Conservation (phyloP, 2,888 invertebrate species). For the Tenodera sinensis region DNA sequence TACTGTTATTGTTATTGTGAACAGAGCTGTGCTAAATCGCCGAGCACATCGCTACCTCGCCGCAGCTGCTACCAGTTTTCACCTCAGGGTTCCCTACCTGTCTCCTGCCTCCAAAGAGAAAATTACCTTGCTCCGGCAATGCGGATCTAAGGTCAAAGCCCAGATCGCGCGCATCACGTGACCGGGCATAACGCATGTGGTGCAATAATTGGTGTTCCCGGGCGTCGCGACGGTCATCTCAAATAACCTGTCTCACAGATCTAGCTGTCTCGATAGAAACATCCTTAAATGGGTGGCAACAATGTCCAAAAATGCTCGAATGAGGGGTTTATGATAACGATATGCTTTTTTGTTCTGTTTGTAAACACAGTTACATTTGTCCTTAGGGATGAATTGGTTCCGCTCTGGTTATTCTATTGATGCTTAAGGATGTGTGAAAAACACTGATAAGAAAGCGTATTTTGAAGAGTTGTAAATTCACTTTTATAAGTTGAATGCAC, state of each 20-base stretch:
- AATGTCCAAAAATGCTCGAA: background rate
- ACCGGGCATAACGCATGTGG: background rate
- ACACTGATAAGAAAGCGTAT: too few species aligned
- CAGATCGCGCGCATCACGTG: background rate
- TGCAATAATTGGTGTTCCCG: background rate
- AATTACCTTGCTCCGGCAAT: background rate
- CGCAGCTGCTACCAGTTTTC: background rate
- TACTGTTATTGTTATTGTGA: background rate
- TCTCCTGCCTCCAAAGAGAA: background rate
- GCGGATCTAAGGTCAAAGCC: background rate
- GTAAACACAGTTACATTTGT: too few species aligned
- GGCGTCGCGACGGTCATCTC: background rate
- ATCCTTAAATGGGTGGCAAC: background rate
- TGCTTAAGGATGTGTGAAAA: too few species aligned
- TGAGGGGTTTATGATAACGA: background rate
- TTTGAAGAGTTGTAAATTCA: too few species aligned
- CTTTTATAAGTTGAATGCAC: too few species aligned
- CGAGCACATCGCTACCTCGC: background rate
- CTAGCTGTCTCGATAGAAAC: background rate
- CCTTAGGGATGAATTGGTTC: too few species aligned
- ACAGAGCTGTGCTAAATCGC: background rate
- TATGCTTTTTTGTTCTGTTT: background rate
- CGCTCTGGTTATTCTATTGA: too few species aligned
- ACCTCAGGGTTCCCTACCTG: background rate
- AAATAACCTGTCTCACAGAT: background rate